phyloP scores from a whole-genome alignment of 2,888 invertebrate genomes.

The Eumerus sabulonum region DNA sequence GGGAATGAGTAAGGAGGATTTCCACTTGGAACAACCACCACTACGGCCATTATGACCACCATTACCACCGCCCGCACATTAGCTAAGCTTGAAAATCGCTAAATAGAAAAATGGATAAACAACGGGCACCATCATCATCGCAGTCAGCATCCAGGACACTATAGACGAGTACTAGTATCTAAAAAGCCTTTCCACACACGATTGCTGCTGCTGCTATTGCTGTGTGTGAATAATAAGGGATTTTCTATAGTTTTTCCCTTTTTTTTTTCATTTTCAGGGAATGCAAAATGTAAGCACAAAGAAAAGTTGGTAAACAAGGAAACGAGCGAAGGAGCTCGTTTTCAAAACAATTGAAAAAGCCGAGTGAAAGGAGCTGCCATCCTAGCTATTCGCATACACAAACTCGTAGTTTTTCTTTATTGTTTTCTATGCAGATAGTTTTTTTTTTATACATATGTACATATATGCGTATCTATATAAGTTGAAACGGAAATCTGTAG shows the following conservation, averaged over 20 bases:
- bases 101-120: conserved; percentile 40
- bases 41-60: too few species aligned
- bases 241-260: conserved; percentile 52
- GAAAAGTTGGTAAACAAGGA: conserved; percentile 57
- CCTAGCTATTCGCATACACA: conserved; percentile 8
- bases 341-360: conserved; percentile 4
- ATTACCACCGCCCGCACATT: conserved; percentile 27
- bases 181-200: conserved; percentile 23
- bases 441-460: too few species aligned
- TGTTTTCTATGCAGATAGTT: conserved; percentile 63
- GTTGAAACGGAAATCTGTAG: conserved; percentile 35
- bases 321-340: not conserved
- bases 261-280: conserved; percentile 46
- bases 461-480: too few species aligned
- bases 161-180: conserved; percentile 37
- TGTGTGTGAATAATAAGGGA: conserved; percentile 52
- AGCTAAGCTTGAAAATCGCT: conserved; percentile 53
- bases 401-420: conserved; percentile 61
- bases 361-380: too few species aligned
- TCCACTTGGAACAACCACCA: conserved; percentile 42
- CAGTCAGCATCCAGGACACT: not conserved
- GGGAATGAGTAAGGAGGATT: not conserved
- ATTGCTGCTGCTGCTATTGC: not conserved
- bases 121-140: too few species aligned
- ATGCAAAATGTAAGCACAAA: conserved; percentile 54